Percentiles rank a stretch among this genome's conserved stretches.
Evolutionary conservation across 2,888 invertebrate species (phyloP).

Genomic region (Pterobdella sp.): DNA sequence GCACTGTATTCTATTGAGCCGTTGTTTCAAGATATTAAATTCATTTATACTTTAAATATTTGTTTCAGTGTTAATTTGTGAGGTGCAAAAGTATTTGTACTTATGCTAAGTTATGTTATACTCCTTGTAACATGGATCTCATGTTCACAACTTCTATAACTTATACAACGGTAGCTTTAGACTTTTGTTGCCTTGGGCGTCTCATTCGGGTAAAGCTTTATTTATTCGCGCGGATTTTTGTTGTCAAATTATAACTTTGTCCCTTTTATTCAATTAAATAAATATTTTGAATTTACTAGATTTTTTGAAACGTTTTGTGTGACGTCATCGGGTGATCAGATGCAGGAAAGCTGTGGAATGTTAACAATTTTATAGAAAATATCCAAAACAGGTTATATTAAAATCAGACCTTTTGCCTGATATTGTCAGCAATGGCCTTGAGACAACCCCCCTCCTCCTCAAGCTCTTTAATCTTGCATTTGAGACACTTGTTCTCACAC

Average conservation of each 20-base stretch:
- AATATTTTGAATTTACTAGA: too few relatives aligned
- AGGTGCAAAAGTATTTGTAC: too few relatives aligned
- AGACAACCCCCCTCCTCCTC: slow-evolving; percentile 26
- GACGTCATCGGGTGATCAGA: background rate
- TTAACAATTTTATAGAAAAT: too few relatives aligned
- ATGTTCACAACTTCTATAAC: too few relatives aligned
- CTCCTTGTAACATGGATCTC: too few relatives aligned
- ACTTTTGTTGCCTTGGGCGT: slow-evolving; percentile 6
- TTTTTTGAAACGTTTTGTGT: too few relatives aligned
- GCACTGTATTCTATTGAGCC: too few relatives aligned
- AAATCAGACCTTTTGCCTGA: slow-evolving; percentile 22
- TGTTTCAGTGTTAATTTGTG: too few relatives aligned
- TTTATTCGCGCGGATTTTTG: background rate
- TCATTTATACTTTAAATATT: too few relatives aligned
- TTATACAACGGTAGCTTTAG: background rate
- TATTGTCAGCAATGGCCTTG: slow-evolving; percentile 28
- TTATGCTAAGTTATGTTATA: too few relatives aligned
- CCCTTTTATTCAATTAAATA: too few relatives aligned
- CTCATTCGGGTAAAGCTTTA: slow-evolving; percentile 5
- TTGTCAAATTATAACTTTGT: background rate
- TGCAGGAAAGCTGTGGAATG: slow-evolving; percentile 14
- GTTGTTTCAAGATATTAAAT: too few relatives aligned
- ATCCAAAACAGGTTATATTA: background rate
- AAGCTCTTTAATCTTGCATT: slow-evolving; percentile 29
- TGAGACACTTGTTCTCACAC: slow-evolving; percentile 28